These are phyloP conservation scores for Arctopsyche grandis DNA, from an alignment of 1,140 invertebrate genomes.

Conservation along the genomic window DNA sequence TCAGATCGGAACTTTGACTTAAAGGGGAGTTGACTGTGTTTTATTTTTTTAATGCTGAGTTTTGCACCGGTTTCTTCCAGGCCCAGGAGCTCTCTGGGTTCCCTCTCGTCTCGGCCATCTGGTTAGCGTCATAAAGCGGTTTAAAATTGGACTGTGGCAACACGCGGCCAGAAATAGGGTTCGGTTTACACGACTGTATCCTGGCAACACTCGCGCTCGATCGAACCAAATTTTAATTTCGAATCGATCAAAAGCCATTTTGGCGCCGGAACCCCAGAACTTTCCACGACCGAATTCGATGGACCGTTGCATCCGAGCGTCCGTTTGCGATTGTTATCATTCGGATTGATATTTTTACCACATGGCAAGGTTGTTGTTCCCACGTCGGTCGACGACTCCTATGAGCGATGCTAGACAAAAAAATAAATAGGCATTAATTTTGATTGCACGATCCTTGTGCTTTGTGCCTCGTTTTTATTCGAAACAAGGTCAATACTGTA, in stretches of 20 bases:
- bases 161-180: constrained; percentile 39
- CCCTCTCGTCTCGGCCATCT: constrained; percentile 39
- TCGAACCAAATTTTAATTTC: constrained; percentile 25
- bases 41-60: not conserved
- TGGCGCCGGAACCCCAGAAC: too few relatives aligned
- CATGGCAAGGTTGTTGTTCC: constrained; percentile 9
- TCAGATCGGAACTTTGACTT: too few relatives aligned
- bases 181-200: constrained; percentile 41
- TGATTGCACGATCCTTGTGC: not conserved
- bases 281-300: too few relatives aligned
- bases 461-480: not conserved
- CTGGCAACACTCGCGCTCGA: constrained; percentile 41
- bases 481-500: not conserved
- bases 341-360: too few relatives aligned
- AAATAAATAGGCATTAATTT: too few relatives aligned
- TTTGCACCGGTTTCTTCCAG: not conserved
- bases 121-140: constrained; percentile 50
- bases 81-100: not conserved
- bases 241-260: constrained; percentile 8
- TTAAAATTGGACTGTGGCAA: constrained; percentile 51
- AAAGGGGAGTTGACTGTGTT: too few relatives aligned
- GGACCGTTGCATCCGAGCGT: too few relatives aligned
- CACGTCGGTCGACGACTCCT: not conserved
- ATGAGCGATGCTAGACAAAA: not conserved
- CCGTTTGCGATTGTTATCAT: too few relatives aligned